Base-by-base conservation (phyloP, 2,113 vertebrate genomes). In the Eclectus roratus region DNA sequence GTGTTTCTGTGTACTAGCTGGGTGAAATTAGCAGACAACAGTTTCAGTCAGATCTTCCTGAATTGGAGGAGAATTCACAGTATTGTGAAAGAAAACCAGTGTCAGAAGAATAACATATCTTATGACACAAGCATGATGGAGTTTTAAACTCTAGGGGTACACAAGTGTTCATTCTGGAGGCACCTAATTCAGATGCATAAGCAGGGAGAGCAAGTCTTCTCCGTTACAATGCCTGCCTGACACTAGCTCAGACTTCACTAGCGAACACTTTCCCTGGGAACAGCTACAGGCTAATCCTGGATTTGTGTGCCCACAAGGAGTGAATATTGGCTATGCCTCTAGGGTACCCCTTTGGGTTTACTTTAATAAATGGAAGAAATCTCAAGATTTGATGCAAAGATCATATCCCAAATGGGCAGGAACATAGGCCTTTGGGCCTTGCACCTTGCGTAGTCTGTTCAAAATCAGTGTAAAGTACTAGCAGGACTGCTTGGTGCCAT, bases 331-430 rank as follows among this genome's bases (percentile, higher is more conserved):
- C 86, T 85, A 19, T 91, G 93, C 85, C 93, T 96, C 91, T 92
- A 89, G 91, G 93, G 92, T 74, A 96, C 46, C 76, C 88, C 91
- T 92, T 89, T 41, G 80, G 71, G 88, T 85, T 95, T 93, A 95
- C 85, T 95, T 97, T 90, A 92, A 88, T 89, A 94, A 94, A 91
- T 90, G 68, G 53, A 58, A 89, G 91, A 91, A 89, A 80, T 93
- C 82, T 95, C 92, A 89, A 95, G 89, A 94, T 95, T 94, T 91
- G 91, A 84, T 84, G 84, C 74, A 94, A 94, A 80, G 85, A 88
- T 74, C 79, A 91, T 94, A 96, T 84, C 91, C 85, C 93, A 77
- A 65, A n/a, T 71, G 94, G 92, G 80, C 78, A 95, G 80, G 86
- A 84, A 91, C 76, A 56, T 6, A 35, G 92, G 83, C 88, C 90